phyloP scores from a whole-genome alignment of 2,888 invertebrate species.

The Vandiemenella viatica region DNA sequence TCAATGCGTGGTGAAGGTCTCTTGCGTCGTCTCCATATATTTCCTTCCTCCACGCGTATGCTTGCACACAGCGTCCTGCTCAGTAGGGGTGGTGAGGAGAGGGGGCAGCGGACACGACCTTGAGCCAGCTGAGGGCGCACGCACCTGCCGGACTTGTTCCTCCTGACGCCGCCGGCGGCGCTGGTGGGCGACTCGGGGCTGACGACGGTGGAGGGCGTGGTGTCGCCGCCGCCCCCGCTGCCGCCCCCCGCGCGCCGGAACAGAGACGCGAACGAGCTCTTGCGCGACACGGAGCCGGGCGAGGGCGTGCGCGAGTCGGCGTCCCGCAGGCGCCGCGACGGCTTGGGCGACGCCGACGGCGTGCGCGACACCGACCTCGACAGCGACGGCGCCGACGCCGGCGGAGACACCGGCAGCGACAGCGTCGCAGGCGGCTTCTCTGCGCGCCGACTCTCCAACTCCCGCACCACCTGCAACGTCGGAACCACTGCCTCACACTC shows the following conservation, averaged over 20 bases:
- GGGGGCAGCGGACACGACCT: no score
- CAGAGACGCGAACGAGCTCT: slow-evolving; percentile 66
- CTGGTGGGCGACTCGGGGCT: slow-evolving; percentile 28
- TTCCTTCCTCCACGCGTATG: no score
- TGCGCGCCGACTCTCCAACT: neutral
- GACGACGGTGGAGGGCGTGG: slow-evolving; percentile 16
- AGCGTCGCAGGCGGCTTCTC: neutral
- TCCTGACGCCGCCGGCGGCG: neutral
- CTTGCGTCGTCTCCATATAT: no score
- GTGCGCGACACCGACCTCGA: slow-evolving; percentile 2
- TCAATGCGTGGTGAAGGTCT: no score
- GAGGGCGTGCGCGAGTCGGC: slow-evolving; percentile 43
- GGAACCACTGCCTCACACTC: no score
- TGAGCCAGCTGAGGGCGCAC: no score
- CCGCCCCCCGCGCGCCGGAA: slow-evolving; percentile 37
- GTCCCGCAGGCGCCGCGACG: slow-evolving; percentile 19
- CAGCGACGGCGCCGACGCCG: neutral
- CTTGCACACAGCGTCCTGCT: no score
- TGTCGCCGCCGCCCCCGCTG: neutral
- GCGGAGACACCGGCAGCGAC: neutral
- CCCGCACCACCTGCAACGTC: slow-evolving; percentile 11
- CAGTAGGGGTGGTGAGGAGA: no score
- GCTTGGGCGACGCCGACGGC: slow-evolving; percentile 15
- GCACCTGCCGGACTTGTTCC: neutral
- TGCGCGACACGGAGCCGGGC: slow-evolving; percentile 53